A percentile compares a stretch with the other conserved stretches of the same genome.
Evolutionary conservation across 2,888 invertebrate species (phyloP).

Genomic region (Argyra leucocephala): DNA sequence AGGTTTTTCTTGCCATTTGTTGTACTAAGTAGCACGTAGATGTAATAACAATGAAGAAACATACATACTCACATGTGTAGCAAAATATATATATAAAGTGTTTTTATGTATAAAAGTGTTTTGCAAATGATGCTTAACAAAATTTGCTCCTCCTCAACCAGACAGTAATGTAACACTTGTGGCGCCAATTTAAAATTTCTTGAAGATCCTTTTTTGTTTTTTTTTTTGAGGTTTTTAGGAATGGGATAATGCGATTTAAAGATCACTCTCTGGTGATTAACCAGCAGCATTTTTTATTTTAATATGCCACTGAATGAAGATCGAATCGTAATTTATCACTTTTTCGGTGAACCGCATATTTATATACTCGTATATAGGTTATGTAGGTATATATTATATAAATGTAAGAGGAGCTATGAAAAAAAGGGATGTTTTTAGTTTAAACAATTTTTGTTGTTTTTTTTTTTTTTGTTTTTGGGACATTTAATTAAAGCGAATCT

Average conservation of each 20-base stretch:
- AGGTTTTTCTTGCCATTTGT: too few species aligned
- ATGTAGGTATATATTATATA: too few species aligned
- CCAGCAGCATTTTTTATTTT: background rate
- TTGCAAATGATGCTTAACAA: slow-evolving; percentile 24
- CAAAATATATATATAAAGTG: too few species aligned
- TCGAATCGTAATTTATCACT: background rate
- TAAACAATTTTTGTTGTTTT: background rate
- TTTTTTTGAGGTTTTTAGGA: too few species aligned
- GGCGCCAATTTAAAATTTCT: slow-evolving; percentile 18
- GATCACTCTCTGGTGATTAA: background rate
- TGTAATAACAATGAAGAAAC: too few species aligned
- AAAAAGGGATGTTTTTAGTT: background rate
- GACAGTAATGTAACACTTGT: slow-evolving; percentile 22
- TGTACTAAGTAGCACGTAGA: too few species aligned
- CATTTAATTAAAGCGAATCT: background rate
- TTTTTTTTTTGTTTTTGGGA: background rate
- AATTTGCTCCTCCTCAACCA: slow-evolving; percentile 19
- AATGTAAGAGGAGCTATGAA: background rate
- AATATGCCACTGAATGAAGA: background rate
- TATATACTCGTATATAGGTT: background rate
- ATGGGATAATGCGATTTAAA: too few species aligned
- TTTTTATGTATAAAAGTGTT: slow-evolving; percentile 11
- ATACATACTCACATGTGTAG: too few species aligned
- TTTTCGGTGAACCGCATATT: background rate
- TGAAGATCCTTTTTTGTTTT: background rate